These are phyloP conservation scores for Oostethus manadensis DNA, from an alignment of 2,113 vertebrate species.

Conservation along the genomic window DNA sequence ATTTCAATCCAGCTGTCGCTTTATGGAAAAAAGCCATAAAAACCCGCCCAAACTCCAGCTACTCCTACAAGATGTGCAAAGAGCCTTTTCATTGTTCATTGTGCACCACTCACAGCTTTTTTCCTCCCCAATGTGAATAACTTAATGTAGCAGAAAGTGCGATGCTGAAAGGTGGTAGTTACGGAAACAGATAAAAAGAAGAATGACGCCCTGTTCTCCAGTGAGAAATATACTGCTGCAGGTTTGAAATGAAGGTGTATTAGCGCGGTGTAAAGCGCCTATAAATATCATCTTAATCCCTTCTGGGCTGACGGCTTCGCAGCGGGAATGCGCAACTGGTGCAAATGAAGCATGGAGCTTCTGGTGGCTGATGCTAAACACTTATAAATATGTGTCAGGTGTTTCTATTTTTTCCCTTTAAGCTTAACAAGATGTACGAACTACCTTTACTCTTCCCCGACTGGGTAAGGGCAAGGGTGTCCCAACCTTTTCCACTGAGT, in stretches of 20 bases:
- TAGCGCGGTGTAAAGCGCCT: slow-evolving; percentile 7
- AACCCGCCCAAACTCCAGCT: slow-evolving; percentile 14
- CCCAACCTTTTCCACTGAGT: too few relatives aligned
- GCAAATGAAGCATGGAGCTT: background rate
- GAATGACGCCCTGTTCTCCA: slow-evolving; percentile 6
- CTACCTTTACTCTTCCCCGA: too few relatives aligned
- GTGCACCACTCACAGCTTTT: slow-evolving; percentile 18
- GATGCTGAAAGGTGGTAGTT: slow-evolving; percentile 17
- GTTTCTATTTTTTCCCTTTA: background rate
- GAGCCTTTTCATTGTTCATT: slow-evolving; percentile 46
- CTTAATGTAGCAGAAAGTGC: slow-evolving; percentile 2
- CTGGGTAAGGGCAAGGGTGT: too few relatives aligned
- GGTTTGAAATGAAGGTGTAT: slow-evolving; percentile 7
- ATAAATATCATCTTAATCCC: slow-evolving; percentile 7
- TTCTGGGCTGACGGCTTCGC: background rate
- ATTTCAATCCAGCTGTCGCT: slow-evolving; percentile 58
- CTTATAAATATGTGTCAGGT: background rate
- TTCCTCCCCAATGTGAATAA: slow-evolving; percentile 16
- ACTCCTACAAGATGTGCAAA: slow-evolving; percentile 28
- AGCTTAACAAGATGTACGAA: too few relatives aligned
- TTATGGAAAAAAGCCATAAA: slow-evolving; percentile 31
- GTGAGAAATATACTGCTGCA: background rate
- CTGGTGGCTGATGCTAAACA: background rate
- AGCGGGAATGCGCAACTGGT: background rate
- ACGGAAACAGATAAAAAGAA: slow-evolving; percentile 1